Evolutionary conservation across 2,888 invertebrate genomes (phyloP), one percentile per base, ranked within the genome.

Genomic region (Tinea semifulvella): DNA sequence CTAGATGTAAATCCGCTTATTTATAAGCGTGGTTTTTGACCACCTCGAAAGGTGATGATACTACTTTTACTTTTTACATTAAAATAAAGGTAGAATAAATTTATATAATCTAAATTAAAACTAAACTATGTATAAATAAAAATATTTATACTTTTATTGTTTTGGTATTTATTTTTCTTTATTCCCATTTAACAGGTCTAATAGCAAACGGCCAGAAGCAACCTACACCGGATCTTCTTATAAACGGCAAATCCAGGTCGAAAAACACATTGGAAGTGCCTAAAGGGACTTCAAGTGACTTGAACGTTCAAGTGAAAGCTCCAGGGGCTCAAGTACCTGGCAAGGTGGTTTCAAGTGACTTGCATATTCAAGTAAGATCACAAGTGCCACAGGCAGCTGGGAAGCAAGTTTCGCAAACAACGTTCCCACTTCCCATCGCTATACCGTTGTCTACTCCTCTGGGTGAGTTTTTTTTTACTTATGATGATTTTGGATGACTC

Each of bases 161-260:
- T n/a, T n/a, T n/a, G n/a, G n/a, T n/a, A n/a, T n/a, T n/a, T n/a
- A n/a, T n/a, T n/a, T n/a, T n/a, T n/a, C n/a, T n/a, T n/a, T n/a
- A n/a, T n/a, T n/a, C n/a, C n/a, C n/a, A n/a, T n/a, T n/a, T n/a
- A n/a, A n/a, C n/a, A n/a, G n/a, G n/a, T n/a, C n/a, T n/a, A 26
- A 16, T 16, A 28, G 31, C 28, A 31, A 20, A 25, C n/a, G 43
- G 18, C 8, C 60, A 64, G 45, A 69, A 69, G 48, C 74, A 69
- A 17, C 16, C 36, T 7, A 70, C 74, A 5, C 79, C 79, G 25
- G 79, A 79, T 51, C 61, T 79, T 13, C 53, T 79, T 2, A 71
- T 76, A 0, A 76, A 66, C 39, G 72, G 74, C 1, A 65, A 60
- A 48, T 11, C 22, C 4, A 40, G 20, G 20, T 11, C 40, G 7